Conservation (phyloP, 2,797 vertebrate genomes). For the Dendrocincla fuliginosa region DNA sequence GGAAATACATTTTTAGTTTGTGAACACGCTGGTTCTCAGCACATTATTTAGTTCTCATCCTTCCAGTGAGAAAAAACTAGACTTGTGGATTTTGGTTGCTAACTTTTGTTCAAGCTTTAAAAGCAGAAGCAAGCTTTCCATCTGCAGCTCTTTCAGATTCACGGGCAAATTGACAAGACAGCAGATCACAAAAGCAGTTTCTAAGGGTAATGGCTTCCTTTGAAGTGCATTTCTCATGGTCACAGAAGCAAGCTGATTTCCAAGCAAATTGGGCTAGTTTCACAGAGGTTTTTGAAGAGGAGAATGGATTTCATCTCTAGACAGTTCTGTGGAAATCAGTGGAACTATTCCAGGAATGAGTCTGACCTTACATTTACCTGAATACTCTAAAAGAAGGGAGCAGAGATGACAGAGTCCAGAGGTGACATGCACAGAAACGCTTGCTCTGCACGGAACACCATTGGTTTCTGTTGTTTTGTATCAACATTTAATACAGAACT, state of each 20-base stretch:
- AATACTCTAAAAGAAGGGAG: not conserved
- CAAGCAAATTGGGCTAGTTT: constrained; percentile 23
- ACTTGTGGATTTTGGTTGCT: not conserved
- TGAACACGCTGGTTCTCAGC: not conserved
- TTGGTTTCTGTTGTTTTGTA: not conserved
- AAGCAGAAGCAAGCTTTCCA: not conserved
- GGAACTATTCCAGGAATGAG: constrained; percentile 12
- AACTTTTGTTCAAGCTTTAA: constrained; percentile 7
- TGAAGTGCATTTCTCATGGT: constrained; percentile 37
- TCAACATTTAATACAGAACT: not conserved
- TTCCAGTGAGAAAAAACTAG: not conserved
- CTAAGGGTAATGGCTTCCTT: constrained; percentile 14
- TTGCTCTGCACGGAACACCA: fast-evolving
- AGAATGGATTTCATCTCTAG: constrained; percentile 15
- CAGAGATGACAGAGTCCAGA: not conserved
- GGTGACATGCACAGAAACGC: not conserved
- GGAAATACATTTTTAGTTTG: not conserved
- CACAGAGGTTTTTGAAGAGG: constrained; percentile 1
- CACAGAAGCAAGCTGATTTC: constrained; percentile 37
- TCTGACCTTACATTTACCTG: not conserved
- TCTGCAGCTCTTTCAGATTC: constrained; percentile 1
- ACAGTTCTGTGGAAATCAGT: not conserved
- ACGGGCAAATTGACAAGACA: constrained; percentile 32
- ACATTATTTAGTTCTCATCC: not conserved
- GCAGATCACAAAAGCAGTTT: constrained; percentile 28